Conservation (phyloP, 2,888 invertebrate genomes). For the Lypha dubia region DNA sequence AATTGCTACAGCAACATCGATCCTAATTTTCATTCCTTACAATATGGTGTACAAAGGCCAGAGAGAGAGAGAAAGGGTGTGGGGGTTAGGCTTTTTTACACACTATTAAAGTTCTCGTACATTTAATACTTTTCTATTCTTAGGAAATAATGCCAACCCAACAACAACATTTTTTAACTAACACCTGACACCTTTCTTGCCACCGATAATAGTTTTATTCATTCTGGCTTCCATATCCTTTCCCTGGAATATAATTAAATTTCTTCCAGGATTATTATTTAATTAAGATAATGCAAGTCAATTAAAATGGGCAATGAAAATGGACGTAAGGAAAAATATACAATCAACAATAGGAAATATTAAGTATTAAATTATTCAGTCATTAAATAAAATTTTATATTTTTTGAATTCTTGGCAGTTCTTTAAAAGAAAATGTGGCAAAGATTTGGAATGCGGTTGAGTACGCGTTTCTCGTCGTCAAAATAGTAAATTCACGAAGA, state of each 20-base stretch:
- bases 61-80: background rate
- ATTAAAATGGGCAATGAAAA: slow-evolving; percentile 23
- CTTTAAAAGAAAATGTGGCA: too few relatives aligned
- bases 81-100: background rate
- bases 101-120: background rate
- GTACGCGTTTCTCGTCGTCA: too few relatives aligned
- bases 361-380: background rate
- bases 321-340: too few relatives aligned
- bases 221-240: background rate
- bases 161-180: background rate
- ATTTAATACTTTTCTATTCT: background rate
- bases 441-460: too few relatives aligned
- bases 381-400: background rate
- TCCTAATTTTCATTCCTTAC: background rate
- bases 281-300: slow-evolving; percentile 67
- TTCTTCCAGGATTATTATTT: slow-evolving; percentile 59
- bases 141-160: slow-evolving; percentile 12
- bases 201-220: background rate
- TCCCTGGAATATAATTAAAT: slow-evolving; percentile 16
- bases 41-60: background rate
- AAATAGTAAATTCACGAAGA: too few relatives aligned
- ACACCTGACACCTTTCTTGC: background rate
- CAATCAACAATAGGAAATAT: background rate
- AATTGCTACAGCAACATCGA: slow-evolving; percentile 12
- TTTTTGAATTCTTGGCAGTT: too few relatives aligned